Evolutionary conservation across 2,113 vertebrate species (phyloP).

Genomic region (Pseudonaja textilis): DNA sequence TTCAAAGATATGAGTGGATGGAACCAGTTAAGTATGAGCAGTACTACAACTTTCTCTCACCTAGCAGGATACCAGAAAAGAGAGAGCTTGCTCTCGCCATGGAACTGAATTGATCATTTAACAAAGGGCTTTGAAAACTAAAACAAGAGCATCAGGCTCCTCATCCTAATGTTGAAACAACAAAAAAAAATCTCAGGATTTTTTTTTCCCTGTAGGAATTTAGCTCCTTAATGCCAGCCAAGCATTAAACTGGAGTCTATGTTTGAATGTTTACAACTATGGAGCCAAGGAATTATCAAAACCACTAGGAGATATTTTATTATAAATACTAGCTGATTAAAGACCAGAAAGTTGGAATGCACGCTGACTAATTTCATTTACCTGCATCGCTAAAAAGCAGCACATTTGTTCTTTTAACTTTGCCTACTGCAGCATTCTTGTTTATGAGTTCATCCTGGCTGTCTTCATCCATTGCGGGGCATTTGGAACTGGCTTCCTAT

Average conservation of each 20-base stretch:
- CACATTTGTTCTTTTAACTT: conserved; percentile 63
- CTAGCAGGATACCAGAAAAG: not conserved
- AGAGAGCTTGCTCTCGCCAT: not conserved
- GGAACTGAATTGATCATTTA: not conserved
- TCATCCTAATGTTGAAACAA: not conserved
- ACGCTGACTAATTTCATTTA: conserved; percentile 32
- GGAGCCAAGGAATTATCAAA: not conserved
- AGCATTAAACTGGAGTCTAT: not conserved
- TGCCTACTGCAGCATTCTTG: conserved; percentile 68
- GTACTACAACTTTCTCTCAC: not conserved
- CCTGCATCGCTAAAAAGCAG: conserved; percentile 75
- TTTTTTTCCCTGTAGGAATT: not conserved
- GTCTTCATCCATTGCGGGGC: conserved; percentile 89
- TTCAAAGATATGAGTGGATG: not conserved
- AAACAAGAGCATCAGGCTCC: not conserved
- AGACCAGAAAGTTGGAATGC: not conserved
- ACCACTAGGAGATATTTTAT: not conserved
- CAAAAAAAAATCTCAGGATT: not conserved
- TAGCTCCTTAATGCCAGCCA: not conserved
- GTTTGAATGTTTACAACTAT: not conserved
- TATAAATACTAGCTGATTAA: not conserved
- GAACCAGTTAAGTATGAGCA: not conserved
- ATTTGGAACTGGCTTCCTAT: conserved; percentile 67
- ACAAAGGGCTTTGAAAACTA: not conserved
- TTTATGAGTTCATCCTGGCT: conserved; percentile 87